Conservation (phyloP, 2,888 invertebrate species). For the Helicoverpa assulta region DNA sequence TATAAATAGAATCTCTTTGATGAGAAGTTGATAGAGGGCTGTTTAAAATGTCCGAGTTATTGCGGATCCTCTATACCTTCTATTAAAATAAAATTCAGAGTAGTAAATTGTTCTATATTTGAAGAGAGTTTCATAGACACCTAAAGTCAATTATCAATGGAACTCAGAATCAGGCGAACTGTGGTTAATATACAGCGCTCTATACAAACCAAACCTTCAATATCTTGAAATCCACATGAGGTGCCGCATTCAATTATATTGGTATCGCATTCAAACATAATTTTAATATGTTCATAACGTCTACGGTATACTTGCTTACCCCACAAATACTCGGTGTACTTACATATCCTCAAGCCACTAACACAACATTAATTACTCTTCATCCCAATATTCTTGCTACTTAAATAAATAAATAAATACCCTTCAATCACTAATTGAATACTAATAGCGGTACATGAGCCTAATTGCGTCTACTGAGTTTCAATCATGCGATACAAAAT, state of each 20-base stretch:
- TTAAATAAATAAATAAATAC: too few relatives aligned
- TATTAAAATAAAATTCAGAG: too few relatives aligned
- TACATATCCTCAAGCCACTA: neutral
- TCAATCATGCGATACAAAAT: constrained; percentile 23
- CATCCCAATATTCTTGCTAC: constrained; percentile 3
- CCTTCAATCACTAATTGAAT: constrained; percentile 2
- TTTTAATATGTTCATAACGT: neutral
- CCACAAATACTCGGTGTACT: neutral
- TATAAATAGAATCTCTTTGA: constrained; percentile 4
- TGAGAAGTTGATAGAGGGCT: neutral
- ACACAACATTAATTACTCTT: neutral
- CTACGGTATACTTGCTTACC: neutral
- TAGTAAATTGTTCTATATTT: too few relatives aligned
- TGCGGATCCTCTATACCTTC: too few relatives aligned
- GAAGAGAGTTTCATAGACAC: too few relatives aligned
- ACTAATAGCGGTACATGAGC: neutral
- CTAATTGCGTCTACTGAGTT: constrained; percentile 5
- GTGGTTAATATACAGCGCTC: too few relatives aligned
- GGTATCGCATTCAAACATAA: too few relatives aligned
- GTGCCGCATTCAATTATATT: too few relatives aligned
- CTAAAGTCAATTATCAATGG: too few relatives aligned
- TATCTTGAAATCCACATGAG: too few relatives aligned
- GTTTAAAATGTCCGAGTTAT: neutral
- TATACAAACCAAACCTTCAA: too few relatives aligned
- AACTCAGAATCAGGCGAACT: too few relatives aligned